Evolutionary conservation across 2,888 invertebrate genomes (phyloP), one percentile per base, ranked within the genome.

Genomic region (Trichogramma evanescens): DNA sequence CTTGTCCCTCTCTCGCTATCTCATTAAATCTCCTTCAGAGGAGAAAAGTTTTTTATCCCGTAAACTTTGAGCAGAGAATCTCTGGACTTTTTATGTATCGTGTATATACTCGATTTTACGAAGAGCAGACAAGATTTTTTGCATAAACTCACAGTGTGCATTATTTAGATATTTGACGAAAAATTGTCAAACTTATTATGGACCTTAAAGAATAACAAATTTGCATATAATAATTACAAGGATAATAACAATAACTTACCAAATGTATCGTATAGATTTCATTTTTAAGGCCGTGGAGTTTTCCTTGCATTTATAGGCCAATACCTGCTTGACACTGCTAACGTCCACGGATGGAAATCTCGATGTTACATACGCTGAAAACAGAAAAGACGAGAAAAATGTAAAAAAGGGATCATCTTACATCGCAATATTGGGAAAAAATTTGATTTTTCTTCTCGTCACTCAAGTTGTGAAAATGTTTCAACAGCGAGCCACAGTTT

Each of bases 231-330:
- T 26, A 26, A 26, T 26, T 9, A n/a, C 9, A 59, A 43, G 13
- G 51, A 58, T 52, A 61, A 46, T 5, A 26, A 26, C 26, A 26
- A 26, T 26, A 26, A 71, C 77, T 73, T 65, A 77, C 77, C 77
- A 77, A 67, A 77, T 77, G 66, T 83, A 87, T 80, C 87, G 84
- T 72, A 87, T 86, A 53, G 87, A 86, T 75, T 87, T 83, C 87
- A 88, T 87, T 77, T 87, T 80, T 63, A 88, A 84, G 68, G 88
- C 87, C 53, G 88, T 87, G 69, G 87, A 88, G 79, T 88, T 88
- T 77, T 88, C 88, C 80, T 88, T 88, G 78, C 88, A 88, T 79
- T 88, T 88, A 79, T 88, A 88, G 40, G 88, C 88, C 68, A 88
- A 80, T 68, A 88, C 88, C 78, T 88, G 88, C 77, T 88, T 88